phyloP scores from a whole-genome alignment of 2,888 invertebrate species.

The Meteorus cinctellus region DNA sequence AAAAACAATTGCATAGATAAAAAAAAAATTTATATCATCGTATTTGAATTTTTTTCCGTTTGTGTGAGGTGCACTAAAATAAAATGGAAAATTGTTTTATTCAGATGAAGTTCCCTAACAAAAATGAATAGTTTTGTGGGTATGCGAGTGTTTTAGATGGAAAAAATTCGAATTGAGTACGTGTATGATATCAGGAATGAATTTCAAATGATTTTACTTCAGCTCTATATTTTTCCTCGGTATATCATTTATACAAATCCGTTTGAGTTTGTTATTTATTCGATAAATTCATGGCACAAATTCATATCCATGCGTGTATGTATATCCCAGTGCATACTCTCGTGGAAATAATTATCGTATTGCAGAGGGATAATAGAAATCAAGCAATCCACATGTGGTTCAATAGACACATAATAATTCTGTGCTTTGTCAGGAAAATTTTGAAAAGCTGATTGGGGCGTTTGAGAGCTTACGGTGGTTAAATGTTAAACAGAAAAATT shows the following conservation, averaged over 20 bases:
- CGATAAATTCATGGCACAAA: no score
- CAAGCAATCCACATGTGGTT: not conserved
- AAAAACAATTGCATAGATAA: not conserved
- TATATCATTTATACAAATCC: not conserved
- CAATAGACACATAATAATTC: constrained; percentile 1
- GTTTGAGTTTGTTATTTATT: not conserved
- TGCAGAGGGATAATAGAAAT: not conserved
- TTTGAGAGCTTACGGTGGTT: not conserved
- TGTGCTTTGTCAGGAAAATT: constrained; percentile 5
- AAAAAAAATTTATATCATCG: not conserved
- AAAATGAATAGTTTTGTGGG: not conserved
- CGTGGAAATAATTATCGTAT: constrained; percentile 8
- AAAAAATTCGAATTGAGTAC: no score
- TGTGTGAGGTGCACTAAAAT: no score
- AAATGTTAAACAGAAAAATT: not conserved
- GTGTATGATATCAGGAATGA: no score
- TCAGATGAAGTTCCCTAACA: not conserved
- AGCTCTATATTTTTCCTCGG: no score
- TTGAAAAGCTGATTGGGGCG: not conserved
- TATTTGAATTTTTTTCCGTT: no score
- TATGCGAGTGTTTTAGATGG: no score
- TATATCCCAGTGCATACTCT: not conserved
- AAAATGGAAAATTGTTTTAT: not conserved
- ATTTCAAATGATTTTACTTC: no score
- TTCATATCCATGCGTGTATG: not conserved